A percentile compares a stretch with the other conserved stretches of the same genome.
phyloP scores from a whole-genome alignment of 2,797 vertebrate genomes.

The Acestrorhynchus altus region DNA sequence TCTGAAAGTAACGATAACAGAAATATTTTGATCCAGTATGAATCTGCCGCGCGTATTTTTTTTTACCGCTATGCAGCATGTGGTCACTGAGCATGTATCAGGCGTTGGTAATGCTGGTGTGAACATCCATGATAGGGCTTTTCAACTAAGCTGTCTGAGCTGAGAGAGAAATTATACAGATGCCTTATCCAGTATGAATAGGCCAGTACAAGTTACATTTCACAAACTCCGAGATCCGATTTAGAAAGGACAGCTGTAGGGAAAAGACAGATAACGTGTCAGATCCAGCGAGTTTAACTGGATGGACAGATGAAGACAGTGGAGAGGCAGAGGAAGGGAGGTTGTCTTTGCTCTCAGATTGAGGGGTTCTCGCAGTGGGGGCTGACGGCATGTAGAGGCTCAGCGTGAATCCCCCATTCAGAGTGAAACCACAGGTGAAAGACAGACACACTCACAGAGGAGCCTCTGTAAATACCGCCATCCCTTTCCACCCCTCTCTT shows the following conservation, averaged over 20 bases:
- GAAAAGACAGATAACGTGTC: not conserved
- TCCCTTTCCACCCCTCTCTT: constrained; percentile 50
- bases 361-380: constrained; percentile 49
- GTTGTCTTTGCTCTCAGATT: constrained; percentile 7
- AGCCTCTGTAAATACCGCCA: constrained; percentile 53
- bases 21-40: not conserved
- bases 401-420: constrained; percentile 57
- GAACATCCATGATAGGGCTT: not conserved
- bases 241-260: not conserved
- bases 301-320: constrained; percentile 42
- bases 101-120: not conserved
- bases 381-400: constrained; percentile 56
- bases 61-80: too few relatives aligned
- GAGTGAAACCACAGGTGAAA: constrained; percentile 53
- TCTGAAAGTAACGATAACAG: not conserved
- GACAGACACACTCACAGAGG: constrained; percentile 55
- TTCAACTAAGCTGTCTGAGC: not conserved
- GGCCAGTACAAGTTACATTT: too few relatives aligned
- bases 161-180: not conserved
- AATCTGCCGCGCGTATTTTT: not conserved
- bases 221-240: not conserved
- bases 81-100: too few relatives aligned
- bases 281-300: constrained; percentile 30
- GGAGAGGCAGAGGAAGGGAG: constrained; percentile 22
- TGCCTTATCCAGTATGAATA: not conserved